A percentile compares a stretch with the other conserved stretches of the same genome.
Conservation (phyloP, 92 coral and sea anemone species). For the Micromussa lordhowensis region DNA sequence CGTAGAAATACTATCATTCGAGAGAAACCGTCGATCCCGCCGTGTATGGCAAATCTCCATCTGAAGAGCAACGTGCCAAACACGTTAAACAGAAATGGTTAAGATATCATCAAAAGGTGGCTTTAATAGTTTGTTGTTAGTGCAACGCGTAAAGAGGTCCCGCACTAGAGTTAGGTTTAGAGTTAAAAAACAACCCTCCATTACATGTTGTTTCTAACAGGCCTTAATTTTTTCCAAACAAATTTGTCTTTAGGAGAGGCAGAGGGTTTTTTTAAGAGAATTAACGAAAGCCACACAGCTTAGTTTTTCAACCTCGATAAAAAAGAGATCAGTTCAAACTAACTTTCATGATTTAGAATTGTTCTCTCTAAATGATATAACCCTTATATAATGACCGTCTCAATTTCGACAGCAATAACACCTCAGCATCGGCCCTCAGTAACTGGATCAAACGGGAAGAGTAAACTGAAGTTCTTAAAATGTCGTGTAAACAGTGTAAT, state of each 20-base stretch:
- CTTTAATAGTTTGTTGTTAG: constrained; percentile 1
- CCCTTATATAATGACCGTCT: constrained; percentile 12
- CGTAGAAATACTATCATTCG: constrained; percentile 50
- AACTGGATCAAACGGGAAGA: neutral
- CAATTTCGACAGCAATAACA: constrained; percentile 5
- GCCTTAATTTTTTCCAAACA: neutral
- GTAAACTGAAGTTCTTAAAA: neutral
- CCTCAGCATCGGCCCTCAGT: neutral
- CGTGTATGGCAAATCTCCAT: constrained; percentile 73
- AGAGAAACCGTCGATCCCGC: constrained; percentile 72
- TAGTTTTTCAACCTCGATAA: too few relatives aligned
- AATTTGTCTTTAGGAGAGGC: constrained; percentile 10
- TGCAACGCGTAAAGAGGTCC: constrained; percentile 4
- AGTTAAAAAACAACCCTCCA: constrained; percentile 6
- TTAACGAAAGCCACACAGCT: too few relatives aligned
- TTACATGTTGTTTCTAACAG: neutral
- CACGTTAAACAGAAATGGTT: neutral
- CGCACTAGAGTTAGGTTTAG: neutral
- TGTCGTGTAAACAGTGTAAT: too few relatives aligned
- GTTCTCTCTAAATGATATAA: constrained; percentile 3
- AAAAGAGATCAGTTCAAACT: constrained; percentile 15
- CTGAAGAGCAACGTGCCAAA: constrained; percentile 21
- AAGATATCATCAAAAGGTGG: constrained; percentile 4
- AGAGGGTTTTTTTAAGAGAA: constrained; percentile 1
- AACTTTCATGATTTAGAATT: constrained; percentile 1